Conservation (phyloP, 2,888 invertebrate species). For the Dryobota labecula region DNA sequence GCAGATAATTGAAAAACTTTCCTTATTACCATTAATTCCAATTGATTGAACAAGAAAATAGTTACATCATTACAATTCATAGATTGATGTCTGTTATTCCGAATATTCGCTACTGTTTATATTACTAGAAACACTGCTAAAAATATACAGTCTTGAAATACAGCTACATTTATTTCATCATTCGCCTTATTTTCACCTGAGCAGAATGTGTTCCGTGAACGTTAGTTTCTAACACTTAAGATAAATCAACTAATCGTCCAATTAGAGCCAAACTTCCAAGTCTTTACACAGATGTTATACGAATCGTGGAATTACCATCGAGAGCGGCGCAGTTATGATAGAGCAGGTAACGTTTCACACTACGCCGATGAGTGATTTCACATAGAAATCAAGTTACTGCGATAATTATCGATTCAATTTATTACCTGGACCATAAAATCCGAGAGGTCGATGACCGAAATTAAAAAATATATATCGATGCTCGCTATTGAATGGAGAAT, state of each 20-base stretch:
- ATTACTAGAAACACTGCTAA: constrained; percentile 27
- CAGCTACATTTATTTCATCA: constrained; percentile 53
- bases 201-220: constrained; percentile 55
- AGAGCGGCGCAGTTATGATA: constrained; percentile 69
- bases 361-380: constrained; percentile 79
- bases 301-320: constrained; percentile 72
- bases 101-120: constrained; percentile 40
- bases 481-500: constrained; percentile 83
- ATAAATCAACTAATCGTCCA: constrained; percentile 72
- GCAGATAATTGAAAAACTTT: constrained; percentile 56
- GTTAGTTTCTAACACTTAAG: constrained; percentile 70
- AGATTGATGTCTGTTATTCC: constrained; percentile 15
- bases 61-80: constrained; percentile 32
- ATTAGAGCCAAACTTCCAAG: constrained; percentile 75
- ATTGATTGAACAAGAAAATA: constrained; percentile 46
- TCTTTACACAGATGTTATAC: constrained; percentile 68
- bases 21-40: constrained; percentile 37
- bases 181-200: constrained; percentile 64
- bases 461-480: constrained; percentile 77
- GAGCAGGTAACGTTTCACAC: constrained; percentile 78
- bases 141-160: constrained; percentile 36
- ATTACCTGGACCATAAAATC: constrained; percentile 84
- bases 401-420: constrained; percentile 85
- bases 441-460: constrained; percentile 81
- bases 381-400: constrained; percentile 81